Conservation (phyloP, 2,797 vertebrate species). For the Tokudaia tokunoshimensis region DNA sequence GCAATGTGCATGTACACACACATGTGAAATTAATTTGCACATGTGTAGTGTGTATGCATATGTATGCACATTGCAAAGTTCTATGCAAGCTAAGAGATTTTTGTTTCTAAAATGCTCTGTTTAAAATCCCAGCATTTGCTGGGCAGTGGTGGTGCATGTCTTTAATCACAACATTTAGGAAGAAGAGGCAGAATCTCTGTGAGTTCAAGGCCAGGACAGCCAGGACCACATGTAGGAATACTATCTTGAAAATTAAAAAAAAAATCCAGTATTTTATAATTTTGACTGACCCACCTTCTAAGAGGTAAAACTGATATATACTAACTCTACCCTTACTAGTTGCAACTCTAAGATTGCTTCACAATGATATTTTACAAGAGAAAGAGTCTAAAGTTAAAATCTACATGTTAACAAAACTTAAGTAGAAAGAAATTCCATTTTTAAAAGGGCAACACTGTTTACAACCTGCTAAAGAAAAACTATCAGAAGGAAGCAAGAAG, state of each 20-base stretch:
- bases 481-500: constrained; percentile 8
- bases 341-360: constrained; percentile 35
- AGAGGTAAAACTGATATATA: constrained; percentile 48
- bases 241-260: not conserved
- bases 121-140: constrained; percentile 24
- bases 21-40: not conserved
- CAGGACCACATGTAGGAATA: not conserved
- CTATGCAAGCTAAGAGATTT: constrained; percentile 38
- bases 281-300: constrained; percentile 12
- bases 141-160: not conserved
- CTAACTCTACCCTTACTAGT: constrained; percentile 28
- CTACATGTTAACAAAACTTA: constrained; percentile 13
- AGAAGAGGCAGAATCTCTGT: not conserved
- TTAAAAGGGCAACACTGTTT: constrained; percentile 33
- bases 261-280: constrained; percentile 63
- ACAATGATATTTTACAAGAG: constrained; percentile 11
- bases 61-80: not conserved
- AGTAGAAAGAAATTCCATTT: constrained; percentile 1
- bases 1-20: not conserved
- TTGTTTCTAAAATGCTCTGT: constrained; percentile 64
- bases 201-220: not conserved
- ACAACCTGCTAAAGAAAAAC: constrained; percentile 1
- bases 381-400: constrained; percentile 58
- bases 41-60: not conserved
- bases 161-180: not conserved